Base-by-base conservation (phyloP, 2,113 vertebrate genomes). In the Calypte anna region DNA sequence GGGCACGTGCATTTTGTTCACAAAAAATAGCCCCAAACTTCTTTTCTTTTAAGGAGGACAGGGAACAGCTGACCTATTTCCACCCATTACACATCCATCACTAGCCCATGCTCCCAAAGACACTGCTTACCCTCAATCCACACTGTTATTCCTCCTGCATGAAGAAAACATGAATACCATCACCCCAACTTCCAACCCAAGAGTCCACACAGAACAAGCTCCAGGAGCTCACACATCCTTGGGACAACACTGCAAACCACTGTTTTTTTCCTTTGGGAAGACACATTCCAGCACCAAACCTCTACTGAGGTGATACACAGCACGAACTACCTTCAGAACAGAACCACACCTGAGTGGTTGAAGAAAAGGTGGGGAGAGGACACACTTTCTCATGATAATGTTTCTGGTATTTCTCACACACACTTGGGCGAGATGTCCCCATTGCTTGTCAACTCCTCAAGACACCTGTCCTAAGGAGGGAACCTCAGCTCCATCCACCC, bases 261-360 rank as follows among this genome's bases (percentile, higher is more conserved):
- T 27, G 3, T 8, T 21, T 70, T 82, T 82, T 59, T 46, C 10
- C 33, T 76, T 76, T n/a, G 50, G 36, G 36, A 70, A n/a, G 33
- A 8, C 38, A 27, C 9, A 14, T 23, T 57, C 33, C 23, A 73
- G 43, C 46, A 79, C 20, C 2, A 28, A 82, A 67, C 36, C 66
- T 10, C 38, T 12, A 16, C 6, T 11, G 5, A 73, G 61, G 67
- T 25, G 7, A 44, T 13, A 8, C 30, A 23, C 18, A 21, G 33
- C 40, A 21, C 19, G 12, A 1, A n/a, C 1, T 27, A 7, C n/a
- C 55, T 4, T 5, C 58, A 6, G 19, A 2, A 36, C 6, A 28
- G 6, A 21, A 8, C 7, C 2, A 0, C 40, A n/a, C 36, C 33
- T 2, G 0, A 8, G 3, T 1, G 0, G 12, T 0, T 24, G 1